Conservation (phyloP, 2,113 vertebrate species). For the Stigmatopora argus region DNA sequence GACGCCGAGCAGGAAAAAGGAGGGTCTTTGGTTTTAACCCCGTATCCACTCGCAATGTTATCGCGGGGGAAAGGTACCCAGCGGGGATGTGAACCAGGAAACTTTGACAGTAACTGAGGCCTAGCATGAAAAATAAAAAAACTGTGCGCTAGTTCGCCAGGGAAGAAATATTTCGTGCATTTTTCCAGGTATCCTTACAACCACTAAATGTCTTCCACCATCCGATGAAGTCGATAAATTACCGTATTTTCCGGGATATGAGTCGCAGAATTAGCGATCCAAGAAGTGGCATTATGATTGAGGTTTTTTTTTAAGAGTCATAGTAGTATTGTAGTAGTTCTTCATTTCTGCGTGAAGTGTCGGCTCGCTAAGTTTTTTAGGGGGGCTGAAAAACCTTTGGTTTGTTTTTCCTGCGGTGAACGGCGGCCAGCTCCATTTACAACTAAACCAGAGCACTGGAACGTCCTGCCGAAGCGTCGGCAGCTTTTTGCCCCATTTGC, state of each 20-base stretch:
- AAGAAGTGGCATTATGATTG: neutral
- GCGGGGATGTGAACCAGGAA: constrained; percentile 42
- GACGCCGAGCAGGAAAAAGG: constrained; percentile 46
- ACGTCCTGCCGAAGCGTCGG: constrained; percentile 56
- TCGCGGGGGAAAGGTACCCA: constrained; percentile 60
- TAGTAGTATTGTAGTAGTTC: neutral
- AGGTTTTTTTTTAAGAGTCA: constrained; percentile 5
- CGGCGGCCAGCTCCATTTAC: constrained; percentile 62
- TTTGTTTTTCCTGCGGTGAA: constrained; percentile 71
- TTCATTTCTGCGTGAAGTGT: constrained; percentile 39
- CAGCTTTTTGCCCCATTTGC: constrained; percentile 42
- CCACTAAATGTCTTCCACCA: neutral
- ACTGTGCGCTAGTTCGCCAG: neutral
- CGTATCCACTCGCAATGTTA: constrained; percentile 67
- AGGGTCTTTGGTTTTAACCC: constrained; percentile 55
- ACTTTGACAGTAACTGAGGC: constrained; percentile 16
- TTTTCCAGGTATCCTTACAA: neutral
- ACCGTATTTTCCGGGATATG: too few relatives aligned
- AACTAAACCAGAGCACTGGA: constrained; percentile 55
- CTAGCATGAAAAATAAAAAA: constrained; percentile 19
- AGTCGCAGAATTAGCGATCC: too few relatives aligned
- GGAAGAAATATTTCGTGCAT: neutral
- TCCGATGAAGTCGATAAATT: neutral
- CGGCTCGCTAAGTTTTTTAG: constrained; percentile 54
- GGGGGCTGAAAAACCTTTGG: constrained; percentile 52